Base-by-base conservation (phyloP, 1,140 invertebrate genomes). In the Diorhabda elongata region DNA sequence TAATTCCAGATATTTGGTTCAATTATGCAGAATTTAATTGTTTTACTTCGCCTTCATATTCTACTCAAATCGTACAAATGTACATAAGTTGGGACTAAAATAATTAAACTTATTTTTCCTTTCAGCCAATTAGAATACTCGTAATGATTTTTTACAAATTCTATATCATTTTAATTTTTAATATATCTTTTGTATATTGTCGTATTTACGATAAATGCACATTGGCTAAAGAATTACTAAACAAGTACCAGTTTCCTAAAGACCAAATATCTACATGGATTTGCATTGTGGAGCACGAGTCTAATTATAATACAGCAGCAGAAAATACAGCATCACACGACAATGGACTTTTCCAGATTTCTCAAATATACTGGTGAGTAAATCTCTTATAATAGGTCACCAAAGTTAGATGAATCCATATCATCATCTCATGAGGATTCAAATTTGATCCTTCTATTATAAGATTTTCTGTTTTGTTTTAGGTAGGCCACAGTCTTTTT, bases 311-410 rank as follows among this genome's bases (percentile, higher is more conserved):
- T 74, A 91, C 90, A 3, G 81, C 85, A 0, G 90, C 89, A 0
- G 79, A 87, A 42, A 88, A 88, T n/a, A 80, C 78, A 5, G 86
- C 84, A 6, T 88, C 86, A 74, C 83, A 84, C 2, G 90, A 92
- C 78, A 89, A 92, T 77, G 91, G 91, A 43, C 74, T 92, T 7
- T 85, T 91, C 69, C 90, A 91, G 81, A 91, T 92, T 69, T 90
- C 88, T 78, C 87, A 91, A 74, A 78, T 87, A 42, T 92, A 86
- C 76, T 92, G 91, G 91, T 76, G 73, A 52, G 6, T 52, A 2
- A 52, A 52, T 52, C n/a, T 11, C 11, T 11, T 11, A 11, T 11
- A 11, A 11, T 11, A 11, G 11, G 11, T 11, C 11, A 11, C 0
- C 11, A 11, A 11, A 11, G 11, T 11, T 11, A 11, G 11, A 11